Evolutionary conservation across 2,888 invertebrate species (phyloP).

Genomic region (Norana najaformis): DNA sequence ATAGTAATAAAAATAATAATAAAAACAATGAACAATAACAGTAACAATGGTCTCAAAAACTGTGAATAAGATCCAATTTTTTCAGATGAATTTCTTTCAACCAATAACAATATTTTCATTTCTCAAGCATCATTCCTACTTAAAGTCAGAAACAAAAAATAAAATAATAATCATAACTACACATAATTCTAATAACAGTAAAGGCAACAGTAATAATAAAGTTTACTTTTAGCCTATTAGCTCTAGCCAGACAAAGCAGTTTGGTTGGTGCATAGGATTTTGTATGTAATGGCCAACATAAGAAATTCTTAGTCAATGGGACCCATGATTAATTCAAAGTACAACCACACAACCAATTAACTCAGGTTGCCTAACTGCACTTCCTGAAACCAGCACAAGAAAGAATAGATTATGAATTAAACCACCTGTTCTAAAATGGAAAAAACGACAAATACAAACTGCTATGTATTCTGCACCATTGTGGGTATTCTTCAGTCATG

Average conservation of each 20-base stretch:
- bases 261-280: neutral
- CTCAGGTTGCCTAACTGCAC: neutral
- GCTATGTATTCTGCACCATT: neutral
- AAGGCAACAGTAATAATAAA: neutral
- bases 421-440: neutral
- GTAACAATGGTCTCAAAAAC: neutral
- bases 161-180: neutral
- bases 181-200: neutral
- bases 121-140: neutral
- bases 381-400: neutral
- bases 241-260: neutral
- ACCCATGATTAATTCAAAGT: slow-evolving; percentile 13
- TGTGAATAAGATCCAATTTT: neutral
- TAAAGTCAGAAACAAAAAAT: neutral
- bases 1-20: neutral
- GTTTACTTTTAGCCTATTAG: too few species aligned
- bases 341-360: neutral
- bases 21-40: neutral
- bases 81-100: neutral
- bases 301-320: neutral
- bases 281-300: neutral
- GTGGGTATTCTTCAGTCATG: neutral
- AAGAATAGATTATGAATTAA: neutral
- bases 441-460: neutral
- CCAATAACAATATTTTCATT: neutral